Evolutionary conservation across 92 coral and sea anemone genomes (phyloP), one percentile per base, ranked within the genome.

Genomic region (Zoanthus sociatus): DNA sequence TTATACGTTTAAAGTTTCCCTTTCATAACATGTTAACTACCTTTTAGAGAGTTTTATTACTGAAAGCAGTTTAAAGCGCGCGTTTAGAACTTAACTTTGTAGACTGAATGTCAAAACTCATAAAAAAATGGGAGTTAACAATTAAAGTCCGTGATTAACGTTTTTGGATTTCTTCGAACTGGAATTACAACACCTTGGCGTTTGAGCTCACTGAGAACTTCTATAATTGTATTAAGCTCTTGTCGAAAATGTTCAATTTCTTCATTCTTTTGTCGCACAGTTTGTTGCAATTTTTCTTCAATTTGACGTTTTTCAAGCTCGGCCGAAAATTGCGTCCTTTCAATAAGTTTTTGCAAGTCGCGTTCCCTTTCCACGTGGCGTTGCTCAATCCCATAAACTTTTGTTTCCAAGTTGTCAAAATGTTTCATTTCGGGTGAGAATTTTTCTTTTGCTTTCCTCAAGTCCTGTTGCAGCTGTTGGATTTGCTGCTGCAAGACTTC

Each of bases 151-250:
- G 17, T 58, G 5, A 58, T 58, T 58, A 58, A 58, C 8, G 58
- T 46, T 68, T 45, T 74, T 68, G 85, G 63, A 20, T 67, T 89
- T 66, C 84, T 87, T 11, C 72, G 32, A 1, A 85, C 33, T 12
- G 99, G 99, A 18, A 97, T 89, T 10, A 97, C 94, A 16, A 95
- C 95, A 1, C 99, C 99, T 84, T 95, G 99, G 16, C 96, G 96
- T 31, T 93, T 91, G 20, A 97, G 88, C 33, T 97, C 99, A 73
- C 93, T 94, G 9, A 97, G 92, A 26, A 94, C 94, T 42, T 95
- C 96, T 50, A 97, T 86, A 69, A 97, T 97, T 11, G 88, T 93
- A 66, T 95, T 97, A 50, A 97, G 94, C 69, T 97, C 99, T 73
- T 70, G 88, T 0, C 99, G 95, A 92, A 97, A 97, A 64, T 88